phyloP scores from a whole-genome alignment of 2,888 invertebrate genomes.

The Lacanobia oleracea region DNA sequence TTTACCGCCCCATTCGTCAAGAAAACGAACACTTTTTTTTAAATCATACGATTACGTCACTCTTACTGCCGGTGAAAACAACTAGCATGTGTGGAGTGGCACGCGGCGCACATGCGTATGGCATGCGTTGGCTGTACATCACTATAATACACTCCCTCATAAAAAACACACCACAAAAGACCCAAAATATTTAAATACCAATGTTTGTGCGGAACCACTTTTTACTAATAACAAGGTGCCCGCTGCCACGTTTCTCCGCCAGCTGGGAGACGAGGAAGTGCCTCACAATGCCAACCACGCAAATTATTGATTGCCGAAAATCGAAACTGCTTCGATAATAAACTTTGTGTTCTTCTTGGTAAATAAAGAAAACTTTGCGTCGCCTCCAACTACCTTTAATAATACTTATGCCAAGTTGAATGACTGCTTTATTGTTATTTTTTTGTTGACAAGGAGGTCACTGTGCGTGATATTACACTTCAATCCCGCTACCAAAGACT shows the following conservation, averaged over 20 bases:
- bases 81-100: slow-evolving; percentile 63
- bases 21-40: slow-evolving; percentile 13
- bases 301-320: slow-evolving; percentile 83
- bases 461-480: slow-evolving; percentile 71
- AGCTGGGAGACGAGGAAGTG: slow-evolving; percentile 86
- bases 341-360: slow-evolving; percentile 61
- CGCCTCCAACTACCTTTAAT: slow-evolving; percentile 72
- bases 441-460: slow-evolving; percentile 73
- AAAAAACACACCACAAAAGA: slow-evolving; percentile 79
- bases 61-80: slow-evolving; percentile 31
- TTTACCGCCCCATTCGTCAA: slow-evolving; percentile 29
- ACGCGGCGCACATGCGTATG: slow-evolving; percentile 74
- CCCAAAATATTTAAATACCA: slow-evolving; percentile 79
- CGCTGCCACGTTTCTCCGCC: slow-evolving; percentile 83
- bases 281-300: slow-evolving; percentile 75
- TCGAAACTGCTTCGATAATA: slow-evolving; percentile 74
- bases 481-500: slow-evolving; percentile 69
- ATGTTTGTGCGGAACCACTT: slow-evolving; percentile 79
- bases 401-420: slow-evolving; percentile 78
- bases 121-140: slow-evolving; percentile 68
- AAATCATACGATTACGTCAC: slow-evolving; percentile 40
- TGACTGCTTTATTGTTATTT: slow-evolving; percentile 81
- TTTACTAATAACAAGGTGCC: slow-evolving; percentile 85
- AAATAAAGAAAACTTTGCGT: slow-evolving; percentile 67
- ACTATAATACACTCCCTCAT: slow-evolving; percentile 62